Conservation (phyloP, 2,888 invertebrate species). For the Axea sp. region DNA sequence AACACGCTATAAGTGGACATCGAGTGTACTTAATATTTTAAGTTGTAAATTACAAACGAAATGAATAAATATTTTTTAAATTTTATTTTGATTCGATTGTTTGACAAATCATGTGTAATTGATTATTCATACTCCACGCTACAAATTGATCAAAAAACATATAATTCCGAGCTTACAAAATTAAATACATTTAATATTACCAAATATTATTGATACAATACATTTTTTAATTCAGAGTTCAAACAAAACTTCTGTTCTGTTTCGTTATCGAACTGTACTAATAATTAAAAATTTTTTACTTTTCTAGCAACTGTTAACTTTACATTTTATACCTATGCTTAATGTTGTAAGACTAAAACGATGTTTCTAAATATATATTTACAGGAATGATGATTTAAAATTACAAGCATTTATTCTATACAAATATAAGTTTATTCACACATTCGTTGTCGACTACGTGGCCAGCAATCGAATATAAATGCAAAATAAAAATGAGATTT, state of each 20-base stretch:
- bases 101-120: constrained; percentile 11
- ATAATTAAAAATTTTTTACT: constrained; percentile 13
- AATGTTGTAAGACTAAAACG: constrained; percentile 11
- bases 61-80: constrained; percentile 1
- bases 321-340: too few relatives aligned
- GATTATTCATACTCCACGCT: constrained; percentile 1
- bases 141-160: constrained; percentile 3
- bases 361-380: constrained; percentile 14
- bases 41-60: too few relatives aligned
- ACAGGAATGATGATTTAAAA: constrained; percentile 6
- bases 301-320: constrained; percentile 10
- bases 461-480: constrained; percentile 1
- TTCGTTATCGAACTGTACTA: not conserved
- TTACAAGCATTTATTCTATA: constrained; percentile 3
- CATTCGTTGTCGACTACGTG: constrained; percentile 14
- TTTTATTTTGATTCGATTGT: constrained; percentile 16
- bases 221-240: not conserved
- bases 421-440: constrained; percentile 21
- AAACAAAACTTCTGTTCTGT: not conserved
- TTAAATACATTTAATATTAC: not conserved
- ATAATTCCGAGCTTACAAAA: not conserved
- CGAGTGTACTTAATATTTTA: too few relatives aligned
- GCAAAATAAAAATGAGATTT: too few relatives aligned
- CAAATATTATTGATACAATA: not conserved
- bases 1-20: too few relatives aligned